phyloP scores from a whole-genome alignment of 2,888 invertebrate genomes.

The Drosophila kambysellisi region DNA sequence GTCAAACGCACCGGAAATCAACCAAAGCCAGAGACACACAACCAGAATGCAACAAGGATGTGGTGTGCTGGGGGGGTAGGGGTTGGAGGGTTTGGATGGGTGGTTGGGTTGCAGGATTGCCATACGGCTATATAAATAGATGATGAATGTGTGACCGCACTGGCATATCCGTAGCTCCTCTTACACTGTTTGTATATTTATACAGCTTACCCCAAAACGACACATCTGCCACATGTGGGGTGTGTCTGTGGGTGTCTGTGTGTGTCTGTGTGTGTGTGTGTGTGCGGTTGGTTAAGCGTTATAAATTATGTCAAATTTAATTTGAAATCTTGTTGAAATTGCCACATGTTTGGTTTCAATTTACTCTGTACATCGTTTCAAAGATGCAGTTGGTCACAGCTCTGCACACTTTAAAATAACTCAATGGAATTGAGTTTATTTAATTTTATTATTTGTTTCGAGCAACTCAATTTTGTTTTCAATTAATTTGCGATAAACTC shows the following conservation, averaged over 20 bases:
- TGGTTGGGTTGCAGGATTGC: conserved; percentile 18
- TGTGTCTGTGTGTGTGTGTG: conserved; percentile 12
- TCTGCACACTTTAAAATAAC: background rate
- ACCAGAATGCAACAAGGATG: conserved; percentile 20
- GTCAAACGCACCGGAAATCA: conserved; percentile 59
- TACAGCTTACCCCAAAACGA: conserved; percentile 22
- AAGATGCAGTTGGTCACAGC: background rate
- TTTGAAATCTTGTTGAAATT: conserved; percentile 59
- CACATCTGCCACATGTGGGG: conserved; percentile 6
- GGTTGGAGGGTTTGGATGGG: no score
- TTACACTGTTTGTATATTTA: conserved; percentile 42
- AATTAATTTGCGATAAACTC: conserved; percentile 11
- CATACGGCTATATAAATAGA: conserved; percentile 64
- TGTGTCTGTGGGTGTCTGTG: conserved; percentile 1
- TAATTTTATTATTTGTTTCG: background rate
- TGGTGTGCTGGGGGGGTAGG: background rate
- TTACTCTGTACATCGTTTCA: conserved; percentile 8
- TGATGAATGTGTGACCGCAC: conserved; percentile 72
- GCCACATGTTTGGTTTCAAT: conserved; percentile 42
- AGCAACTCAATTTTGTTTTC: conserved; percentile 2
- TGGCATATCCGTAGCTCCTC: conserved; percentile 44
- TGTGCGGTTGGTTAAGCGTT: conserved; percentile 36
- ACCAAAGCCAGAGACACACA: conserved; percentile 40
- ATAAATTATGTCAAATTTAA: conserved; percentile 74
- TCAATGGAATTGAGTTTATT: conserved; percentile 4